Percentiles rank a stretch among this genome's conserved stretches.
Conservation (phyloP, 2,113 vertebrate genomes). For the Gymnarchus niloticus region DNA sequence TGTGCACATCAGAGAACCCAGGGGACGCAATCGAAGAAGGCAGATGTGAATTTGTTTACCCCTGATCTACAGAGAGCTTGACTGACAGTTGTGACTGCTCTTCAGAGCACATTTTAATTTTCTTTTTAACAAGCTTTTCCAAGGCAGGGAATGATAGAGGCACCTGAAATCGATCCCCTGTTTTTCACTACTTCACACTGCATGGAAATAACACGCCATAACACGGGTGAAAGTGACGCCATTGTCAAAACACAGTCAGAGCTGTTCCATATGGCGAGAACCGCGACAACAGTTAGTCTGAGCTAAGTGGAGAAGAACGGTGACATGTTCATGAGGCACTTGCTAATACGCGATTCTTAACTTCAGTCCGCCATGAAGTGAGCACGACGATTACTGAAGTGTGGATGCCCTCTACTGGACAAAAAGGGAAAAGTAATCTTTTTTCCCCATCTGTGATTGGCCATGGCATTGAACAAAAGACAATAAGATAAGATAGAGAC, state of each 20-base stretch:
- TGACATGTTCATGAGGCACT: neutral
- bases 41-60: neutral
- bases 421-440: neutral
- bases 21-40: neutral
- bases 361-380: neutral
- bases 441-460: neutral
- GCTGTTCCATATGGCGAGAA: conserved; percentile 12
- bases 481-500: too few relatives aligned
- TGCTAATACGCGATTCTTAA: neutral
- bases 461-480: too few relatives aligned
- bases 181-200: neutral
- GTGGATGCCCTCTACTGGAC: neutral
- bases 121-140: neutral
- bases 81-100: neutral
- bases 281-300: neutral
- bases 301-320: neutral
- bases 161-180: neutral
- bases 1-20: neutral
- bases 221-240: neutral
- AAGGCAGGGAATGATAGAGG: neutral
- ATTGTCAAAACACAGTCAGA: neutral
- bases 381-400: neutral
- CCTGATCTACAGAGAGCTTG: neutral
- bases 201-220: neutral
- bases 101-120: neutral